Conservation (phyloP, 2,113 vertebrate species). For the Eira barbara region DNA sequence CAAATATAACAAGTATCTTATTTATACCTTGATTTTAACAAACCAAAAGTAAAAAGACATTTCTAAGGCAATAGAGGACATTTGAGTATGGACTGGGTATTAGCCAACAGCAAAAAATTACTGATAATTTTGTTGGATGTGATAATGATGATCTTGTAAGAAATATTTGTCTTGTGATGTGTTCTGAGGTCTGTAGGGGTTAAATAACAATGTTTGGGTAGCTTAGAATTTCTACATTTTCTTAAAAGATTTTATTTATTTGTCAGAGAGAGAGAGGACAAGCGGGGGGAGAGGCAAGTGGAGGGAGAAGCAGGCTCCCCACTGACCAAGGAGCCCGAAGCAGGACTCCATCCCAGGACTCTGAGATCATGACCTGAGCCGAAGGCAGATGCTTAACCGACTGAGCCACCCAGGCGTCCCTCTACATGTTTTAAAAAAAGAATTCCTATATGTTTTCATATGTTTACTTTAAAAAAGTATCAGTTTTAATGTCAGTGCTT, state of each 20-base stretch:
- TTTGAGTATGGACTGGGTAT: not conserved
- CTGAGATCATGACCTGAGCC: too few relatives aligned
- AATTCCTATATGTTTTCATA: not conserved
- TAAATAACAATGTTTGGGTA: not conserved
- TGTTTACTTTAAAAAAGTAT: not conserved
- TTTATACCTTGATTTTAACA: not conserved
- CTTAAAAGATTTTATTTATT: too few relatives aligned
- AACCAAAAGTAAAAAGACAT: not conserved
- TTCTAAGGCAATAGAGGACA: not conserved
- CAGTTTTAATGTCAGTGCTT: constrained; percentile 14
- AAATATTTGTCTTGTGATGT: not conserved
- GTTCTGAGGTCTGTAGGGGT: not conserved
- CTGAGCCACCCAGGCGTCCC: too few relatives aligned
- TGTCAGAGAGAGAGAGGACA: too few relatives aligned
- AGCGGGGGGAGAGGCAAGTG: too few relatives aligned
- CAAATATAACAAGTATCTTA: not conserved
- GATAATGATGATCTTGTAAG: not conserved
- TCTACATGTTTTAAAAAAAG: not conserved
- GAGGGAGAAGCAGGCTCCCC: too few relatives aligned
- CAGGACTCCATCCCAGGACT: too few relatives aligned
- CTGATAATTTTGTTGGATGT: not conserved
- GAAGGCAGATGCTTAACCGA: too few relatives aligned
- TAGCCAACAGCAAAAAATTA: not conserved
- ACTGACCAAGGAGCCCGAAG: too few relatives aligned
- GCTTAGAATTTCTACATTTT: not conserved